phyloP scores from a whole-genome alignment of 2,888 invertebrate genomes.

The Endomychus coccineus region DNA sequence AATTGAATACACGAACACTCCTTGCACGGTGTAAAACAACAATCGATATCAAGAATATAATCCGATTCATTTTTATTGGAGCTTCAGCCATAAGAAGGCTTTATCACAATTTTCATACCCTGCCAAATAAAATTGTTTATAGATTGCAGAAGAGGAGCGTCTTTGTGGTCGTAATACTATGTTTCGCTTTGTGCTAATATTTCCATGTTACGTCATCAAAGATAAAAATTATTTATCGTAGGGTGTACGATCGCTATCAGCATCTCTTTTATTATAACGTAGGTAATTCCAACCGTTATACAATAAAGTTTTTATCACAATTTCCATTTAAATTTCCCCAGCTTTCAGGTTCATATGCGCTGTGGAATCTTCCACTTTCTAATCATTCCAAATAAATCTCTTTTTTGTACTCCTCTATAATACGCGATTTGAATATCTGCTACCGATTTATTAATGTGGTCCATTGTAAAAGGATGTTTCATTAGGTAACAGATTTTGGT shows the following conservation, averaged over 20 bases:
- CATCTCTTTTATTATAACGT: slow-evolving; percentile 33
- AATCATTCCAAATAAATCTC: too few species aligned
- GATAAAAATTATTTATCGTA: slow-evolving; percentile 33
- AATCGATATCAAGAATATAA: slow-evolving; percentile 30
- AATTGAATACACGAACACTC: slow-evolving; percentile 17
- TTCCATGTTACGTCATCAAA: slow-evolving; percentile 31
- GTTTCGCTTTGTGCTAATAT: slow-evolving; percentile 27
- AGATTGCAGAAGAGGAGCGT: slow-evolving; percentile 22
- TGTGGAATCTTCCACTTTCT: slow-evolving; percentile 27
- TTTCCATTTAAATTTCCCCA: slow-evolving; percentile 28
- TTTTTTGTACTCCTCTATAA: too few species aligned
- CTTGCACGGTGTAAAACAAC: slow-evolving; percentile 7
- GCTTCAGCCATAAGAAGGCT: slow-evolving; percentile 20
- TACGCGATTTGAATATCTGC: too few species aligned
- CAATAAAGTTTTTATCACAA: slow-evolving; percentile 34
- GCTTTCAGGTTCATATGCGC: slow-evolving; percentile 25
- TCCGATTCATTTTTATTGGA: slow-evolving; percentile 30
- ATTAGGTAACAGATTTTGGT: too few species aligned
- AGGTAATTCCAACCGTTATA: slow-evolving; percentile 31
- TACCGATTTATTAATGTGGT: too few species aligned
- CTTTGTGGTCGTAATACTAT: not conserved
- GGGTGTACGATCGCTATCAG: slow-evolving; percentile 26
- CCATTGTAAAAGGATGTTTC: too few species aligned
- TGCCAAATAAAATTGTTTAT: slow-evolving; percentile 37
- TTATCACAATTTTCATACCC: slow-evolving; percentile 26